Evolutionary conservation across 2,888 invertebrate species (phyloP).

Genomic region (Clusia tigrina): DNA sequence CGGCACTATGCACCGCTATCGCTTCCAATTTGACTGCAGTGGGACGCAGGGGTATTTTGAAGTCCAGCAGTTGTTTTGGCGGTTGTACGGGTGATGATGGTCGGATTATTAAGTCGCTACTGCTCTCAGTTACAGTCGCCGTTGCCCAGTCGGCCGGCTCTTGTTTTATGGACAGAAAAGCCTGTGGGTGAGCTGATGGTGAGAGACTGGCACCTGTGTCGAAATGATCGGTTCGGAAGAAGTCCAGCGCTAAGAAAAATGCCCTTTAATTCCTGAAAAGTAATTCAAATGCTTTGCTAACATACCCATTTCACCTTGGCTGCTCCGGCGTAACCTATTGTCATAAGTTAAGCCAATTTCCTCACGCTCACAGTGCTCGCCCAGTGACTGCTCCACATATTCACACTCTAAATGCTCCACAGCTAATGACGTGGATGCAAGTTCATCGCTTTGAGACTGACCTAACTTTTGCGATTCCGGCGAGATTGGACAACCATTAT

Average conservation of each 20-base stretch:
- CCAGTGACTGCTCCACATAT: conserved; percentile 38
- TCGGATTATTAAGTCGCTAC: conserved; percentile 40
- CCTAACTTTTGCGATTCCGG: conserved; percentile 16
- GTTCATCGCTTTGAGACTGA: conserved; percentile 30
- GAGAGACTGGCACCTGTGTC: conserved; percentile 12
- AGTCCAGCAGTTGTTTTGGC: conserved; percentile 55
- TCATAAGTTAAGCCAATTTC: conserved; percentile 46
- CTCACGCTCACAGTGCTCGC: conserved; percentile 44
- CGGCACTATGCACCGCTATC: conserved; percentile 34
- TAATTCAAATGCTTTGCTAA: neutral
- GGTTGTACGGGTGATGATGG: conserved; percentile 38
- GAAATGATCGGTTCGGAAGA: conserved; percentile 43
- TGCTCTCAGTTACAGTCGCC: conserved; percentile 26
- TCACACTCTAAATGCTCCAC: conserved; percentile 34
- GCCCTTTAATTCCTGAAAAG: too few relatives aligned
- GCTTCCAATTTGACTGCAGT: conserved; percentile 48
- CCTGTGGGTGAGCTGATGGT: conserved; percentile 47
- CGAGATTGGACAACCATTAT: conserved; percentile 47
- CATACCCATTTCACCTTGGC: conserved; percentile 43
- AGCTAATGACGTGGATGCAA: neutral
- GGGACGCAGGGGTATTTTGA: conserved; percentile 43
- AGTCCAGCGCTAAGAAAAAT: conserved; percentile 49
- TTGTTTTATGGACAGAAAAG: conserved; percentile 66
- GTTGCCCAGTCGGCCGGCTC: conserved; percentile 75
- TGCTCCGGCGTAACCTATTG: conserved; percentile 42